Conservation (phyloP, 2,888 invertebrate species). For the Didymodactylos carnosus region DNA sequence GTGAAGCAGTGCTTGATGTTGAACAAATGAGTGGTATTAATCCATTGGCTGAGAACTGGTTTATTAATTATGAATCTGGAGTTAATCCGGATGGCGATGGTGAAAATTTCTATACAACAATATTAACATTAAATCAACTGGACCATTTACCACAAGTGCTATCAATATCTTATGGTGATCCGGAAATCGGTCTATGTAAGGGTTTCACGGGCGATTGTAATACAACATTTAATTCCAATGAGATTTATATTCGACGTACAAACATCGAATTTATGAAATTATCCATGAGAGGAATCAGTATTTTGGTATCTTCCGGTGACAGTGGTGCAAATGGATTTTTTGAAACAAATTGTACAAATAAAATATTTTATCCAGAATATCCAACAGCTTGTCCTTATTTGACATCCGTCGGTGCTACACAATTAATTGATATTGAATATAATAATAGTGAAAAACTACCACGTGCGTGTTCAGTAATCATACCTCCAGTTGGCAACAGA, state of each 20-base stretch:
- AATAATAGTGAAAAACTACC: background rate
- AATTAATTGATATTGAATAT: background rate
- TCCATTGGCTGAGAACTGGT: background rate
- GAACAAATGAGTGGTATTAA: background rate
- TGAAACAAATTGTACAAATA: background rate
- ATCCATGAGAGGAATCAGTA: background rate
- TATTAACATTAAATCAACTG: background rate
- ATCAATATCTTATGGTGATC: background rate
- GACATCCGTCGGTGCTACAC: background rate
- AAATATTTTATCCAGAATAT: background rate
- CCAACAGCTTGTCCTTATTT: background rate
- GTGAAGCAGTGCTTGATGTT: background rate
- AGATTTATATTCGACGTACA: no score
- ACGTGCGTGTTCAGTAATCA: background rate
- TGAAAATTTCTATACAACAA: background rate
- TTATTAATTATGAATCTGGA: background rate
- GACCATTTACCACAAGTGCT: background rate
- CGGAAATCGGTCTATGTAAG: background rate
- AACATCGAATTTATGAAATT: background rate
- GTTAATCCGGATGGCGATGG: background rate
- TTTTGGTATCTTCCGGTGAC: background rate
- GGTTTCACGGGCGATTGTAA: background rate
- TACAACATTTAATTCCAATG: no score
- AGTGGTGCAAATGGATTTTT: background rate
- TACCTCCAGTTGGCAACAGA: background rate